Evolutionary conservation across 2,888 invertebrate species (phyloP).

Genomic region (Meiosimyza platycephala): DNA sequence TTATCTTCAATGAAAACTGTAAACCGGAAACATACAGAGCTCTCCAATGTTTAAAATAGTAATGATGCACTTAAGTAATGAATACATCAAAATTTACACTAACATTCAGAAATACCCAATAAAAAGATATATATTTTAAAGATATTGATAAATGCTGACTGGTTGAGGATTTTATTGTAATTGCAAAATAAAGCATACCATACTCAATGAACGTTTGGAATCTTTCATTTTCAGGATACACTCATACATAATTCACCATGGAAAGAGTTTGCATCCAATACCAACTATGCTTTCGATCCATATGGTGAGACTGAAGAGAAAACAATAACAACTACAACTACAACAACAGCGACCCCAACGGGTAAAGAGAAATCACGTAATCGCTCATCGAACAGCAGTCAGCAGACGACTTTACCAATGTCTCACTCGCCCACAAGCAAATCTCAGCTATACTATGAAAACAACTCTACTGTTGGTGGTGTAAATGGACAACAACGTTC

Average conservation of each 20-base stretch:
- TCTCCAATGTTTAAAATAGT: too few relatives aligned
- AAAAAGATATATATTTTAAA: background rate
- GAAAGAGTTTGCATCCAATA: slow-evolving; percentile 86
- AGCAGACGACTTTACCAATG: slow-evolving; percentile 66
- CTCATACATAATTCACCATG: slow-evolving; percentile 86
- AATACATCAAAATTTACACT: too few relatives aligned
- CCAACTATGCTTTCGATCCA: slow-evolving; percentile 91
- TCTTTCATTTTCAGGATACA: slow-evolving; percentile 74
- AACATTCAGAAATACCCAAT: background rate
- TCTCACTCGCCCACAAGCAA: slow-evolving; percentile 67
- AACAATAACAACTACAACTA: slow-evolving; percentile 52
- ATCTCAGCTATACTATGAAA: slow-evolving; percentile 61
- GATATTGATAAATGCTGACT: slow-evolving; percentile 62
- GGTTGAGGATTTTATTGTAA: slow-evolving; percentile 53
- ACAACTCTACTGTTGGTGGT: slow-evolving; percentile 40
- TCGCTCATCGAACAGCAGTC: slow-evolving; percentile 53
- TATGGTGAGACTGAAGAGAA: slow-evolving; percentile 86
- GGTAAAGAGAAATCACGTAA: slow-evolving; percentile 60
- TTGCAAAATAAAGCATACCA: too few relatives aligned
- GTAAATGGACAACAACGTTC: slow-evolving; percentile 39
- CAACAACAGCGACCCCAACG: slow-evolving; percentile 39
- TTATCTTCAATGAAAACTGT: too few relatives aligned
- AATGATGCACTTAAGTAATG: too few relatives aligned
- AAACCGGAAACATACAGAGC: too few relatives aligned
- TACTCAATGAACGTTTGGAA: background rate